Conservation (phyloP, 1,140 invertebrate genomes). For the Aphis gossypii region DNA sequence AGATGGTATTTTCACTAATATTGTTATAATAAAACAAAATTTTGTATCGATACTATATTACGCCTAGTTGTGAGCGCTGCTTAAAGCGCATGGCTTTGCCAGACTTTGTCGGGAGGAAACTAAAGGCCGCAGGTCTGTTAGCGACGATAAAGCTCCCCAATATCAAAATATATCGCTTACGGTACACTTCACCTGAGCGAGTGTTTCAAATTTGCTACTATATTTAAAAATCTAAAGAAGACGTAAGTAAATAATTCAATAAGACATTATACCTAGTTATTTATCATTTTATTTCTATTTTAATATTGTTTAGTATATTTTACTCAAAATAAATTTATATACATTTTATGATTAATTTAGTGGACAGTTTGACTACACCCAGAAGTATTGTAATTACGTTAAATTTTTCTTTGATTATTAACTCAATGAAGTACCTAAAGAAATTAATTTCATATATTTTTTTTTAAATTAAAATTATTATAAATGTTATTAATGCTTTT, state of each 20-base stretch:
- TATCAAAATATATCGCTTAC: conserved; percentile 48
- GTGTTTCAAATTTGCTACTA: not conserved
- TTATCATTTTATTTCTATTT: not conserved
- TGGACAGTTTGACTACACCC: not conserved
- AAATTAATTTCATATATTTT: not conserved
- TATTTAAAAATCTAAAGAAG: not conserved
- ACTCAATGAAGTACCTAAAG: not conserved
- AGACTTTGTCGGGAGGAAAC: conserved; percentile 22
- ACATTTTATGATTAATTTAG: not conserved
- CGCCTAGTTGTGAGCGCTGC: not conserved
- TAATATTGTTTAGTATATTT: not conserved
- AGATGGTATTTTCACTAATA: not conserved
- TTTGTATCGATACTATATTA: not conserved
- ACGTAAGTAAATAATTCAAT: conserved; percentile 47
- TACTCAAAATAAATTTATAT: not conserved
- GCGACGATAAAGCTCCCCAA: conserved; percentile 45
- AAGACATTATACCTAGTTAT: not conserved
- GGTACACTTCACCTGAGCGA: conserved; percentile 43
- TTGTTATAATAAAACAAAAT: not conserved
- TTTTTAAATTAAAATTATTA: not conserved
- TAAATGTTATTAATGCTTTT: not conserved
- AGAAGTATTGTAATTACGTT: not conserved
- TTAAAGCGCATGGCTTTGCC: conserved; percentile 29
- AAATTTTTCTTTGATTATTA: not conserved
- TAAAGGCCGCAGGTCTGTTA: conserved; percentile 45